Evolutionary conservation across 2,888 invertebrate genomes (phyloP).

Genomic region (Heliconius ismenius): DNA sequence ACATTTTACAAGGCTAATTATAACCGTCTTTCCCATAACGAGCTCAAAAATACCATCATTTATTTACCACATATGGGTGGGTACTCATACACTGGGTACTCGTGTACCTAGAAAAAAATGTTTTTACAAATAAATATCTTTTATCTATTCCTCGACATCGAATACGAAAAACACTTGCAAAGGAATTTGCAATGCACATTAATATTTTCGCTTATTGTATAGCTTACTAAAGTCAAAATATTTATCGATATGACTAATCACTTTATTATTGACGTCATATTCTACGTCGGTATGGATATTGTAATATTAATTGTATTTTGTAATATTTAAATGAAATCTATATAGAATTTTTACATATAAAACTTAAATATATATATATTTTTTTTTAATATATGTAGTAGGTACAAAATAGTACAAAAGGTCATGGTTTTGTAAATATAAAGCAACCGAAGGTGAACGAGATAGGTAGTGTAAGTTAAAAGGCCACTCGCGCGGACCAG

Average conservation of each 20-base stretch:
- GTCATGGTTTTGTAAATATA: constrained; percentile 35
- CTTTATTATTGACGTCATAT: constrained; percentile 12
- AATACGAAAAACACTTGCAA: background rate
- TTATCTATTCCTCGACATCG: background rate
- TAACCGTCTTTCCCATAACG: background rate
- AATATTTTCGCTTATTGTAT: constrained; percentile 14
- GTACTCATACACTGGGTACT: background rate
- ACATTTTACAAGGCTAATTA: too few species aligned
- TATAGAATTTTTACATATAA: background rate
- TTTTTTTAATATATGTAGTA: background rate
- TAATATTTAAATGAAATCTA: constrained; percentile 2
- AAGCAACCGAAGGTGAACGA: constrained; percentile 40
- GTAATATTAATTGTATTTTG: background rate
- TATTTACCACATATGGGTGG: background rate
- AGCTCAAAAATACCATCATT: background rate
- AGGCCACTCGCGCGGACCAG: constrained; percentile 34
- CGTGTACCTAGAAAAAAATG: background rate
- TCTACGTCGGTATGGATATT: background rate
- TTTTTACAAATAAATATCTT: background rate
- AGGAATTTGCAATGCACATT: background rate
- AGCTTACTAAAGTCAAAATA: constrained; percentile 11
- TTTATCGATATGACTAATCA: background rate
- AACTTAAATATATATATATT: background rate
- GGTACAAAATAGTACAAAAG: constrained; percentile 43
- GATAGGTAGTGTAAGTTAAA: constrained; percentile 33